Conservation (phyloP, 2,797 vertebrate species). For the Cossypha dichroa region DNA sequence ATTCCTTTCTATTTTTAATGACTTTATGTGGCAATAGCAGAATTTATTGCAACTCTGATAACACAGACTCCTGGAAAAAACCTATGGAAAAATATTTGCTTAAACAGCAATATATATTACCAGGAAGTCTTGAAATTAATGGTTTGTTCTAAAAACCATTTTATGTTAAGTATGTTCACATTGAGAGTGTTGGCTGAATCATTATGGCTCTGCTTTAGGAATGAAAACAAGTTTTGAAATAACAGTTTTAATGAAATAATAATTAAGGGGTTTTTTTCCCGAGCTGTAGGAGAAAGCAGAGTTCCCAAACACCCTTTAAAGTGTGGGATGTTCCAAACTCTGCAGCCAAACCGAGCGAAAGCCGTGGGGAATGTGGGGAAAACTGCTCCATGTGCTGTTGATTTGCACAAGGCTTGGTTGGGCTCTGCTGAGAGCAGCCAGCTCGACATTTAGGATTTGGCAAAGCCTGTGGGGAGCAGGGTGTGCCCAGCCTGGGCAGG, state of each 20-base stretch:
- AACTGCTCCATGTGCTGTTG: neutral
- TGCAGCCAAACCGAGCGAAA: neutral
- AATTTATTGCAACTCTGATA: neutral
- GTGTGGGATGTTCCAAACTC: neutral
- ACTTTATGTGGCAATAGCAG: neutral
- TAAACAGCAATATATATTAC: neutral
- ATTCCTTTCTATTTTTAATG: neutral
- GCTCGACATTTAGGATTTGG: conserved; percentile 19
- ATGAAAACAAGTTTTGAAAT: conserved; percentile 34
- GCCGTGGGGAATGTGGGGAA: neutral
- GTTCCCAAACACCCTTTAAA: conserved; percentile 26
- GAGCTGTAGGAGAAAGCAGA: neutral
- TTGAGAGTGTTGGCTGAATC: neutral
- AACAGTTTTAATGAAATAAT: conserved; percentile 18
- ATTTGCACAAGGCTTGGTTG: conserved; percentile 21
- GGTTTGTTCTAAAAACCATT: neutral
- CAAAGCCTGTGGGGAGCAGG: neutral
- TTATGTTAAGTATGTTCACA: neutral
- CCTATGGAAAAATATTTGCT: neutral
- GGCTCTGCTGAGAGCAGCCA: neutral
- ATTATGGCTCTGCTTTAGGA: neutral
- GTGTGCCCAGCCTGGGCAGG: conserved; percentile 37
- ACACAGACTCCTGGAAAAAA: neutral
- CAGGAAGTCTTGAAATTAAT: neutral
- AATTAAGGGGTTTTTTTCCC: neutral